Evolutionary conservation across 2,888 invertebrate species (phyloP).

Genomic region (Rhabditophanes sp.): DNA sequence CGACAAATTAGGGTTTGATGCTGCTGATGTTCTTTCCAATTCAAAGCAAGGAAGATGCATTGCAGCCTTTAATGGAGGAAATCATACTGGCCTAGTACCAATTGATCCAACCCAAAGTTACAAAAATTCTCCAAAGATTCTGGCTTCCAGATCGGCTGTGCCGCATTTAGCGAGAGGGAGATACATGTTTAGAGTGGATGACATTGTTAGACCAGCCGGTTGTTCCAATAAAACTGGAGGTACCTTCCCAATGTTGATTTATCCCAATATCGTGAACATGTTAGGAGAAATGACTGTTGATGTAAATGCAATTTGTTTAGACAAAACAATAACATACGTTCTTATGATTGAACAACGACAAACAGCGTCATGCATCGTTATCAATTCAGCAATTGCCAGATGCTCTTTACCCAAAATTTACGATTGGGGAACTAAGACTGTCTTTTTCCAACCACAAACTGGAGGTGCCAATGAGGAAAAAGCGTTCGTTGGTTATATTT

Average conservation of each 20-base stretch:
- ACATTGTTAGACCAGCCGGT: slow-evolving; percentile 72
- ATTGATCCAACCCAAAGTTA: slow-evolving; percentile 14
- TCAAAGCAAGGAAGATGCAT: slow-evolving; percentile 15
- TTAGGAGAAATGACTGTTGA: slow-evolving; percentile 84
- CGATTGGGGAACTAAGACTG: slow-evolving; percentile 22
- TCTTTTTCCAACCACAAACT: slow-evolving; percentile 17
- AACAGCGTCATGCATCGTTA: slow-evolving; percentile 12
- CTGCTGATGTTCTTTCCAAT: slow-evolving; percentile 44
- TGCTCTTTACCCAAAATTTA: slow-evolving; percentile 15
- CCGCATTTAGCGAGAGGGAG: slow-evolving; percentile 52
- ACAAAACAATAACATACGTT: slow-evolving; percentile 42
- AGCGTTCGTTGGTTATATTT: slow-evolving; percentile 29
- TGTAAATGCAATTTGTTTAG: slow-evolving; percentile 83
- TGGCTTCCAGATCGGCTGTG: slow-evolving; percentile 15
- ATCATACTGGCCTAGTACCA: slow-evolving; percentile 20
- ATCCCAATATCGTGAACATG: slow-evolving; percentile 84
- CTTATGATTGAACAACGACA: slow-evolving; percentile 14
- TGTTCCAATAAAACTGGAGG: slow-evolving; percentile 49
- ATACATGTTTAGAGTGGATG: slow-evolving; percentile 80
- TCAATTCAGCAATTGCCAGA: slow-evolving; percentile 18
- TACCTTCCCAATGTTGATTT: slow-evolving; percentile 20
- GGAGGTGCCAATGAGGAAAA: slow-evolving; percentile 14
- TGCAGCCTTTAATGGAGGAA: slow-evolving; percentile 28
- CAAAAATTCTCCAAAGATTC: slow-evolving; percentile 11
- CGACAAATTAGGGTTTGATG: slow-evolving; percentile 71